Percentiles rank a stretch among this genome's conserved stretches.
Evolutionary conservation across 2,113 vertebrate species (phyloP).

Genomic region (Syngnathus floridae): DNA sequence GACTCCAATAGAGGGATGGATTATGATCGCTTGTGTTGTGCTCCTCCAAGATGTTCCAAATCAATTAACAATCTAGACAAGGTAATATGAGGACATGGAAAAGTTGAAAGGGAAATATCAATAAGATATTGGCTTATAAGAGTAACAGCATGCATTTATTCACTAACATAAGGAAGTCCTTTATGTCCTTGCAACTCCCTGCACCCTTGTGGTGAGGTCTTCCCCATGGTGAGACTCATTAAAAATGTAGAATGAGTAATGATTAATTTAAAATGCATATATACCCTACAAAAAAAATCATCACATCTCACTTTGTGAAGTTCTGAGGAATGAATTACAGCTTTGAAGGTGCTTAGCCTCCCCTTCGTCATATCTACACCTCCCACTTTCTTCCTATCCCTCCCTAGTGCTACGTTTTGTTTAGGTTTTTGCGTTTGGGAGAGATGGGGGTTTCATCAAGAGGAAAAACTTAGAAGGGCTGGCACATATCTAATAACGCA

Average conservation of each 20-base stretch:
- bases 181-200: conserved; percentile 26
- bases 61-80: background rate
- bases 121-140: background rate
- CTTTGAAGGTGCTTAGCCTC: background rate
- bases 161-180: conserved; percentile 18
- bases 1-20: background rate
- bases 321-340: background rate
- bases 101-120: conserved; percentile 11
- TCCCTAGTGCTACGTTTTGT: too few species aligned
- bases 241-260: conserved; percentile 1
- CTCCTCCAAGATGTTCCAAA: background rate
- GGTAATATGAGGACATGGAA: background rate
- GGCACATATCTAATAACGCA: background rate
- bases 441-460: background rate
- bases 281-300: background rate
- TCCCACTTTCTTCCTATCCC: background rate
- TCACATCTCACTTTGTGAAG: background rate
- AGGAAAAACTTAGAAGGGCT: background rate
- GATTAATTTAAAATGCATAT: too few species aligned
- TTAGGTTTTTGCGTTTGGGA: background rate
- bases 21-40: background rate
- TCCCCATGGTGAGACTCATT: conserved; percentile 36
- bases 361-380: background rate
- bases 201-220: conserved; percentile 23
- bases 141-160: background rate